phyloP scores from a whole-genome alignment of 2,797 vertebrate species.

The Chiroxiphia lanceolata region DNA sequence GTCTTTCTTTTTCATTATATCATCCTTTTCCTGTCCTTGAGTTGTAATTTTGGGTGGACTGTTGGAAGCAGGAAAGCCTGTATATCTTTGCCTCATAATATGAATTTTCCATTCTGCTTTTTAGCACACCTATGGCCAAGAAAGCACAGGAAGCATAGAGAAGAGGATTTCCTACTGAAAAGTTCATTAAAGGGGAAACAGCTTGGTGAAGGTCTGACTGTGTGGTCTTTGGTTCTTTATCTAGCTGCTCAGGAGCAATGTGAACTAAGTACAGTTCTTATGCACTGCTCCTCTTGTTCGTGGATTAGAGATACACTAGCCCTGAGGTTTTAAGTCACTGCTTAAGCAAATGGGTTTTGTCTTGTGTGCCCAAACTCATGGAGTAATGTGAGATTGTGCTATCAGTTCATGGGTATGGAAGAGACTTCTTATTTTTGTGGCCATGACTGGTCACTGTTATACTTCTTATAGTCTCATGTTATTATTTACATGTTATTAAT shows the following conservation, averaged over 20 bases:
- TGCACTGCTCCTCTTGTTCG: not conserved
- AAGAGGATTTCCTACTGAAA: not conserved
- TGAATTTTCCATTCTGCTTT: not conserved
- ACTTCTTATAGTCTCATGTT: not conserved
- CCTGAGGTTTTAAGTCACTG: not conserved
- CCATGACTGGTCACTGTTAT: not conserved
- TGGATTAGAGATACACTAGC: not conserved
- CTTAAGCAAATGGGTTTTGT: not conserved
- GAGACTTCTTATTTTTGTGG: not conserved
- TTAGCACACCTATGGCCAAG: constrained; percentile 23
- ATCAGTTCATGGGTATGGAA: not conserved
- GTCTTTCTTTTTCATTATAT: constrained; percentile 6
- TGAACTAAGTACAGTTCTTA: not conserved
- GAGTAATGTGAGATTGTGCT: not conserved
- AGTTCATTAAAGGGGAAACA: not conserved
- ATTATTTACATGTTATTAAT: not conserved
- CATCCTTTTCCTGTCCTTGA: constrained; percentile 27
- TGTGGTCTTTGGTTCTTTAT: not conserved
- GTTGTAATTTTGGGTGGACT: constrained; percentile 58
- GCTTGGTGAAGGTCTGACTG: not conserved
- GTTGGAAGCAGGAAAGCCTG: constrained; percentile 39
- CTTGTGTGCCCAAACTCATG: not conserved
- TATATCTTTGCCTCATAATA: constrained; percentile 11
- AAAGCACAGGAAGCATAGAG: not conserved
- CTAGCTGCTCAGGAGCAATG: not conserved